Base-by-base conservation (phyloP, 2,888 invertebrate genomes). In the Anoncus sp. region DNA sequence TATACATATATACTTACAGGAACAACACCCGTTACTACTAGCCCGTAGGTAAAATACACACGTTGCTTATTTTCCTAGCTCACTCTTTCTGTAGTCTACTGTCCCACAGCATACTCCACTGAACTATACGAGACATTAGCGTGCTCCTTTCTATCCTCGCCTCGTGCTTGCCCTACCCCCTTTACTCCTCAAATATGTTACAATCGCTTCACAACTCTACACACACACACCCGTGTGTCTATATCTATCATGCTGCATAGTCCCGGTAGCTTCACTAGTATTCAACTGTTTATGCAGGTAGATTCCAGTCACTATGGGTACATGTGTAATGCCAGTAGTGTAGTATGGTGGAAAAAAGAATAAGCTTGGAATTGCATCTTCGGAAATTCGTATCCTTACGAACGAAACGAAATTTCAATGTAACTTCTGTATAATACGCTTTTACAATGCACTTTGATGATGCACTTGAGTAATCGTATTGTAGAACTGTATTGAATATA, bases 21-120 rank as follows among this genome's bases (percentile, higher is more conserved):
- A 49, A 49, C 47, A 63, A 35, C 38, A 49, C 49, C 63, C 63
- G 63, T 63, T 63, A 63, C 63, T 24, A 1, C 31, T 62, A 45
- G 14, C 31, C 47, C 31, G 20, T 20, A 31, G n/a, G 20, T 3
- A 12, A 16, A 5, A 24, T 7, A 65, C 40, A 12, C 38, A 38
- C 24, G 40, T 14, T 20, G 38, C 38, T 62, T 72, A 62, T 72
- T 69, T 63, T 57, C 47, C 57, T 57, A n/a, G 18, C 27, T 40
- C 18, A 27, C n/a, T 7, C 49, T 53, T 45, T 45, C 47, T 38
- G 35, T 75, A 69, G 73, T 65, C 69, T 59, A 77, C 77, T 77
- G 73, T 70, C 53, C 69, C 69, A 59, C 49, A 60, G 65, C 73
- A 63, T 73, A 77, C 69, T 77, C 73, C 77, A 73, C 69, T 74